Evolutionary conservation across 1,140 invertebrate species (phyloP).

Genomic region (Tribolium castaneum): DNA sequence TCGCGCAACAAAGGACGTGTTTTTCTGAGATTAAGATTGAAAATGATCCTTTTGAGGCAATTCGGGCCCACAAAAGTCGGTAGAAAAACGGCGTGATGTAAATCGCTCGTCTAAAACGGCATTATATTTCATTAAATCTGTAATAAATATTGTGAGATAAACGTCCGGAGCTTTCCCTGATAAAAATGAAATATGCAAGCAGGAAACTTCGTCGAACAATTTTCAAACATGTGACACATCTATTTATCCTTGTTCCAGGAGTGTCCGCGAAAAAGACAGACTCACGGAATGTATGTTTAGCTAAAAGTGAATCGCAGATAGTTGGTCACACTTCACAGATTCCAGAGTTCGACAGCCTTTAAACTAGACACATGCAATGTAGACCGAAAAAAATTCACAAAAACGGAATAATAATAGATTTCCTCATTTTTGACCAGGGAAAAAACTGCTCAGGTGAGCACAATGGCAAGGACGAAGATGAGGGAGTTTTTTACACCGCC

Average conservation of each 20-base stretch:
- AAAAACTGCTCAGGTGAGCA: neutral
- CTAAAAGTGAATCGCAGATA: conserved; percentile 34
- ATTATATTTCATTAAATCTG: conserved; percentile 28
- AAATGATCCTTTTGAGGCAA: conserved; percentile 18
- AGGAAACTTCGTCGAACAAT: conserved; percentile 13
- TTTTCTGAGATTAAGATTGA: conserved; percentile 24
- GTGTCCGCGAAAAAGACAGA: conserved; percentile 21
- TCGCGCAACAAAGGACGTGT: conserved; percentile 2
- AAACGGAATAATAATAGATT: conserved; percentile 35
- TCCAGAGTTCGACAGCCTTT: conserved; percentile 34
- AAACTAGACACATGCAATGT: conserved; percentile 35
- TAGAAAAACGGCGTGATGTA: neutral
- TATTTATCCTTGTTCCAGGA: conserved; percentile 32
- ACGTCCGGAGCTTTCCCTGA: conserved; percentile 18
- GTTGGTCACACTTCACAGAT: conserved; percentile 34
- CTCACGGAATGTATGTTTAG: conserved; percentile 32
- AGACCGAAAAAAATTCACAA: conserved; percentile 27
- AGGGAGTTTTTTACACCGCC: conserved; percentile 9
- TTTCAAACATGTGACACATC: conserved; percentile 30
- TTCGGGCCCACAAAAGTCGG: neutral
- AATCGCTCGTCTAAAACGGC: neutral
- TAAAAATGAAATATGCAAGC: conserved; percentile 26
- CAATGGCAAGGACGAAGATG: conserved; percentile 28
- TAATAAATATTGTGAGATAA: conserved; percentile 28
- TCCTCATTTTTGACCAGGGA: conserved; percentile 20